Evolutionary conservation across 2,113 vertebrate genomes (phyloP).

Genomic region (Taxidea taxus): DNA sequence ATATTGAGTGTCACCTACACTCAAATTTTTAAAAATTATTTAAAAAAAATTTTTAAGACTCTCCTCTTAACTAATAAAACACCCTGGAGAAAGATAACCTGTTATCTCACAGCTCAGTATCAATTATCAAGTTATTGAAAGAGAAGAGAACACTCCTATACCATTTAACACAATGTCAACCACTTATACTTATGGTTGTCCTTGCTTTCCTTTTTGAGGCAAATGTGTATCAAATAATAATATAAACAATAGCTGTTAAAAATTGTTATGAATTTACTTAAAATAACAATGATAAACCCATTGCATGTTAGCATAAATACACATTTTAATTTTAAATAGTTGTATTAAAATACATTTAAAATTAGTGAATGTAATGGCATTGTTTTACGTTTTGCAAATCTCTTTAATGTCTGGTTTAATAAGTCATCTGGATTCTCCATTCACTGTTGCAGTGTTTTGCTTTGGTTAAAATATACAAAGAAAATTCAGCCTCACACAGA

Average conservation of each 20-base stretch:
- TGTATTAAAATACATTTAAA: background rate
- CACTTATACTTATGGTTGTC: background rate
- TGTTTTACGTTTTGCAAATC: background rate
- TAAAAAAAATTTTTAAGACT: background rate
- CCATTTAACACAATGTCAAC: background rate
- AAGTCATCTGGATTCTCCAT: background rate
- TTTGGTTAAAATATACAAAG: background rate
- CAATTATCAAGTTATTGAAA: background rate
- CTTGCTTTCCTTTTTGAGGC: background rate
- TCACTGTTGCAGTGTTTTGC: background rate
- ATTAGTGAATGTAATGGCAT: background rate
- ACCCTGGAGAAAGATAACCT: background rate
- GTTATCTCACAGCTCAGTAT: background rate
- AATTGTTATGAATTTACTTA: background rate
- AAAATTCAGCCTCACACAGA: background rate
- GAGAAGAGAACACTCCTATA: background rate
- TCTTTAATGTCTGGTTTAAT: background rate
- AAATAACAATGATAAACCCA: background rate
- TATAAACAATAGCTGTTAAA: background rate
- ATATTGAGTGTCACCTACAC: background rate
- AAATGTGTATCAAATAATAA: background rate
- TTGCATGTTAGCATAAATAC: background rate
- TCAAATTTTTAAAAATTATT: background rate
- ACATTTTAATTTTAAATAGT: background rate
- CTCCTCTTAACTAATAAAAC: background rate